phyloP scores from a whole-genome alignment of 2,797 vertebrate genomes.

The Menidia menidia region DNA sequence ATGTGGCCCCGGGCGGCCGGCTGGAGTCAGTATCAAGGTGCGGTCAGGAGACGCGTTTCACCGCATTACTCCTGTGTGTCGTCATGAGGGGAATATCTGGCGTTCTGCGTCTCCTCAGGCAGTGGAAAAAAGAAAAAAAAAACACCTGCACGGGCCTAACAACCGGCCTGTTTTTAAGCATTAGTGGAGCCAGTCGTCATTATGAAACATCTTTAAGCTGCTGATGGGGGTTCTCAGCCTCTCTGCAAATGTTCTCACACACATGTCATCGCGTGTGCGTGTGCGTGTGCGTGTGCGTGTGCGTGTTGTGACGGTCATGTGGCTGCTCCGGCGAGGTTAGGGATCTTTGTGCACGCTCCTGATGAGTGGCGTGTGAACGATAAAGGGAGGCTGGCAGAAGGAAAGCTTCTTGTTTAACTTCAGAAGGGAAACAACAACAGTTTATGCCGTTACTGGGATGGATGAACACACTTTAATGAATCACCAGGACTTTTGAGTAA shows the following conservation, averaged over 20 bases:
- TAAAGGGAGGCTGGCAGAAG: not conserved
- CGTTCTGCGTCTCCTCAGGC: conserved; percentile 38
- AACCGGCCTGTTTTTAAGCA: not conserved
- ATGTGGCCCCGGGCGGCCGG: conserved; percentile 1
- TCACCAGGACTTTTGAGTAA: not conserved
- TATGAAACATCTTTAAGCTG: not conserved
- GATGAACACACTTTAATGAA: not conserved
- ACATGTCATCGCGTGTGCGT: conserved; percentile 10
- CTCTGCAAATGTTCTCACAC: conserved; percentile 12
- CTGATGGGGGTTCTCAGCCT: not conserved
- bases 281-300: conserved; percentile 8
- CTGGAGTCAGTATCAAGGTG: conserved; percentile 41
- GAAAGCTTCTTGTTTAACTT: conserved; percentile 2
- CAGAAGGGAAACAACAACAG: too few species aligned
- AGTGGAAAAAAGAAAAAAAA: conserved; percentile 3
- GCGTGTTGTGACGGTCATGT: conserved; percentile 33
- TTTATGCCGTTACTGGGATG: not conserved
- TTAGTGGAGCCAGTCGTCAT: conserved; percentile 11
- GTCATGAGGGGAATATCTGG: conserved; percentile 36
- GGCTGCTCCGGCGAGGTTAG: conserved; percentile 19
- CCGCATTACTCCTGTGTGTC: conserved; percentile 43
- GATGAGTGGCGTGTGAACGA: not conserved
- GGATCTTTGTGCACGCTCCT: conserved; percentile 14
- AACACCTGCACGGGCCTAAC: not conserved
- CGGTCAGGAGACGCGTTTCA: conserved; percentile 42